Conservation (phyloP, 2,888 invertebrate species). For the Philhelius pedissequus region DNA sequence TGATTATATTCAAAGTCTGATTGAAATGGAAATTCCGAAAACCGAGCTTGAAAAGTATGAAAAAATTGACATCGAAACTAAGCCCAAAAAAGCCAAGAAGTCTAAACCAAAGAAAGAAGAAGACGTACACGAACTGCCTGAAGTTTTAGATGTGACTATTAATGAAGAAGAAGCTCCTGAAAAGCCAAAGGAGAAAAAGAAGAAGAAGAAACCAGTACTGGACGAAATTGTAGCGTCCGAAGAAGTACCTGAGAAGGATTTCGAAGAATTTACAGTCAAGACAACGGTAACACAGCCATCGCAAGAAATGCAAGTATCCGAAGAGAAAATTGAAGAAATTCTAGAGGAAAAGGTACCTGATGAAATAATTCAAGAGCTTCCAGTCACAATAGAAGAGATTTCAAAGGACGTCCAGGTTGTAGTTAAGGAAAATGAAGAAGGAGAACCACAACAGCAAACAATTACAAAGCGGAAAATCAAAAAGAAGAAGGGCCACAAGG, state of each 20-base stretch:
- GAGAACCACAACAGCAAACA: constrained; percentile 75
- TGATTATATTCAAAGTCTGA: constrained; percentile 76
- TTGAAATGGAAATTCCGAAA: constrained; percentile 78
- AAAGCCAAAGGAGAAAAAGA: constrained; percentile 72
- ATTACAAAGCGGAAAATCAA: constrained; percentile 75
- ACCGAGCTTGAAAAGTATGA: constrained; percentile 79
- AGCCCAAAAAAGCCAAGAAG: constrained; percentile 77
- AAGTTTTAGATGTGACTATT: constrained; percentile 38
- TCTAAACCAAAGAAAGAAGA: constrained; percentile 71
- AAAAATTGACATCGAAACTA: constrained; percentile 76
- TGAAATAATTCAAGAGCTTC: constrained; percentile 47
- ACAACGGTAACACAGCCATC: constrained; percentile 69
- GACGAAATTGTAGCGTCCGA: constrained; percentile 74
- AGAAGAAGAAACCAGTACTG: constrained; percentile 71
- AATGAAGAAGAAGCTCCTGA: constrained; percentile 71
- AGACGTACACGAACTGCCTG: constrained; percentile 69
- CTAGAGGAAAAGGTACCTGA: constrained; percentile 42
- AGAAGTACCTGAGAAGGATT: constrained; percentile 69
- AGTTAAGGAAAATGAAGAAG: constrained; percentile 72
- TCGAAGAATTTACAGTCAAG: constrained; percentile 73
- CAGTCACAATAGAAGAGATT: constrained; percentile 61
- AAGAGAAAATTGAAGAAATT: constrained; percentile 62
- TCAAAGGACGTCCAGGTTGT: constrained; percentile 64
- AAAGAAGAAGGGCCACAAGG: constrained; percentile 77
- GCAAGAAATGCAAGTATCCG: constrained; percentile 69